These are phyloP conservation scores for Phyllotreta striolata DNA, from an alignment of 2,888 invertebrate genomes.

Conservation along the genomic window DNA sequence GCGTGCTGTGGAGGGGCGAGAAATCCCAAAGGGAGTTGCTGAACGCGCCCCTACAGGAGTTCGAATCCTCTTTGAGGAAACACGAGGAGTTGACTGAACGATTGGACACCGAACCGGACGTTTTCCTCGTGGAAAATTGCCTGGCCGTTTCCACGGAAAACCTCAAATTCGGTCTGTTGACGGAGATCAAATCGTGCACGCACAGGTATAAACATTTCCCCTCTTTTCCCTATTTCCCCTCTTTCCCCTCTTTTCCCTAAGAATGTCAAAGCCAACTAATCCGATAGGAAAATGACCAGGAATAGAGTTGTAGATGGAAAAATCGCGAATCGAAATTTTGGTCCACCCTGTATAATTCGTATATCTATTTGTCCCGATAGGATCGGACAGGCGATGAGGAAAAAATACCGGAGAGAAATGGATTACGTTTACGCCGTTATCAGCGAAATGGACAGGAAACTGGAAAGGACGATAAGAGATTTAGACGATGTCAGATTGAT, in stretches of 20 bases:
- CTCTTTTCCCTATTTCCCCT: too few species aligned
- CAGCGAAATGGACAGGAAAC: constrained; percentile 88
- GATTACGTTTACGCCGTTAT: constrained; percentile 92
- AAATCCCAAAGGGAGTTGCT: constrained; percentile 80
- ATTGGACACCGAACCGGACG: constrained; percentile 76
- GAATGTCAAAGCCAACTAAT: too few species aligned
- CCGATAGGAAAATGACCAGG: neutral
- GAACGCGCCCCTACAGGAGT: constrained; percentile 76
- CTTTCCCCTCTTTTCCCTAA: too few species aligned
- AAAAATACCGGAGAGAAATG: constrained; percentile 91
- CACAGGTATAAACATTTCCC: too few species aligned
- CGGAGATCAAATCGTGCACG: constrained; percentile 78
- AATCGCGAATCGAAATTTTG: too few species aligned
- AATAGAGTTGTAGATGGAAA: too few species aligned
- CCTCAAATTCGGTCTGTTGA: constrained; percentile 84
- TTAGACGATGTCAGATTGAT: constrained; percentile 92
- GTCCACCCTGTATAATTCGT: neutral
- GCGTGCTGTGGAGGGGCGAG: constrained; percentile 87
- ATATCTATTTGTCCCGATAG: constrained; percentile 42
- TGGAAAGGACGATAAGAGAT: constrained; percentile 88
- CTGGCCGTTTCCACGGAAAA: constrained; percentile 83
- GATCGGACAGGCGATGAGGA: constrained; percentile 87
- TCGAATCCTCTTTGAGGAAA: constrained; percentile 76
- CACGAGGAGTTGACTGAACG: constrained; percentile 81
- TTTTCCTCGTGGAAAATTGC: constrained; percentile 74